Percentiles rank a stretch among this genome's conserved stretches.
These are phyloP conservation scores for Megalops atlanticus DNA, from an alignment of 2,113 vertebrate genomes.

Conservation along the genomic window DNA sequence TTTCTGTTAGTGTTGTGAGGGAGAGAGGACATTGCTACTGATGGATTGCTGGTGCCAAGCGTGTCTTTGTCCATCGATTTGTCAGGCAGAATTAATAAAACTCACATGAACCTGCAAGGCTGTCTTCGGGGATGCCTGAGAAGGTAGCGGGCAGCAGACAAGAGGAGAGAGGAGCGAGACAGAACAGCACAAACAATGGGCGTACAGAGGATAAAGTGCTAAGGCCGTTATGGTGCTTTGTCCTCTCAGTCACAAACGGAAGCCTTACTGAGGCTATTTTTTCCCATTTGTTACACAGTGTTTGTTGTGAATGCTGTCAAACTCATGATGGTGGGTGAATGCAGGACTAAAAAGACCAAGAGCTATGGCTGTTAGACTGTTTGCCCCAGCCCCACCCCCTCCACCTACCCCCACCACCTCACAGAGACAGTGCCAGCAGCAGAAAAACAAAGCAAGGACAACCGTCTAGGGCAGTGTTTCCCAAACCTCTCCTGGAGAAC, in stretches of 20 bases:
- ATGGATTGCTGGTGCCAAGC: not conserved
- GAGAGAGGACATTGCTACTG: not conserved
- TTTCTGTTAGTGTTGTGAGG: not conserved
- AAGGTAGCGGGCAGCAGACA: not conserved
- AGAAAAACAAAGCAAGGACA: too few species aligned
- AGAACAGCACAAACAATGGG: not conserved
- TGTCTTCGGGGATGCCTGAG: not conserved
- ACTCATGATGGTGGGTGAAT: conserved; percentile 7
- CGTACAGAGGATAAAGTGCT: too few species aligned
- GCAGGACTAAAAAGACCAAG: not conserved
- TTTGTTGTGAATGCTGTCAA: too few species aligned
- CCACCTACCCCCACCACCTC: conserved; percentile 10
- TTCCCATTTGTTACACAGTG: too few species aligned
- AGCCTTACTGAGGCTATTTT: too few species aligned
- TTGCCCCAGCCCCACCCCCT: not conserved
- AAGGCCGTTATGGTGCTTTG: too few species aligned
- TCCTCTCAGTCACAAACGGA: too few species aligned
- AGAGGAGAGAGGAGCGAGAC: not conserved
- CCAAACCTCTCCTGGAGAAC: too few species aligned
- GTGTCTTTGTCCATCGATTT: not conserved
- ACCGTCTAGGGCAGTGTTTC: too few species aligned
- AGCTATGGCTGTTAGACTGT: not conserved
- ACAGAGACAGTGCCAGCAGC: too few species aligned
- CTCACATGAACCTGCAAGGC: not conserved
- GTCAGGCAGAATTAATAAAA: conserved; percentile 5